These are phyloP conservation scores for Drosophila pseudoananassae DNA, from an alignment of 1,140 invertebrate species.

Conservation along the genomic window DNA sequence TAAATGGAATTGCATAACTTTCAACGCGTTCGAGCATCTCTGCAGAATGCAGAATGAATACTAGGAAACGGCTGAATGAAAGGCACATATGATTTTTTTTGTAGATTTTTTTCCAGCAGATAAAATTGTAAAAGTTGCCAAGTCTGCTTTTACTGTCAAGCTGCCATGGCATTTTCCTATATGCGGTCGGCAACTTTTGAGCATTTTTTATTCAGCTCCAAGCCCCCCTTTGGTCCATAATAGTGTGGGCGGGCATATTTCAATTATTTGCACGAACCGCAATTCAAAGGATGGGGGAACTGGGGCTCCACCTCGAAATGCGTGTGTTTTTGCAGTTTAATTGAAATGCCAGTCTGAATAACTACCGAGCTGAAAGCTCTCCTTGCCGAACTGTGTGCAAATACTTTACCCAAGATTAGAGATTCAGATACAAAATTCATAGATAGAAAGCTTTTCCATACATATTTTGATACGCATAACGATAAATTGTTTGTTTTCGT, in stretches of 20 bases:
- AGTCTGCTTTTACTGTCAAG: slow-evolving; percentile 56
- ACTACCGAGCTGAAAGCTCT: slow-evolving; percentile 24
- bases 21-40: neutral
- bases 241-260: slow-evolving; percentile 63
- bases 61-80: slow-evolving; percentile 22
- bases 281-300: neutral
- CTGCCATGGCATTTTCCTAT: slow-evolving; percentile 30
- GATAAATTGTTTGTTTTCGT: slow-evolving; percentile 30
- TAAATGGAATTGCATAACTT: neutral
- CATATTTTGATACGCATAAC: slow-evolving; percentile 7
- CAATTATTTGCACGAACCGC: slow-evolving; percentile 75
- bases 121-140: slow-evolving; percentile 51
- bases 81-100: slow-evolving; percentile 26
- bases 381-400: slow-evolving; percentile 16
- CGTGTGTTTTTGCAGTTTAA: slow-evolving; percentile 62
- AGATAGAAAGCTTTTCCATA: slow-evolving; percentile 21
- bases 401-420: slow-evolving; percentile 33
- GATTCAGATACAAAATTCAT: slow-evolving; percentile 22
- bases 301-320: slow-evolving; percentile 1
- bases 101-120: slow-evolving; percentile 18
- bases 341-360: slow-evolving; percentile 57
- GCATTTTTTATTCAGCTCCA: slow-evolving; percentile 15
- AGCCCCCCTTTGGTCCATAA: slow-evolving; percentile 2
- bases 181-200: slow-evolving; percentile 49
- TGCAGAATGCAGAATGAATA: slow-evolving; percentile 24